Evolutionary conservation across 2,797 vertebrate species (phyloP), one percentile per base, ranked within the genome.

Genomic region (Sternarchorhynchus goeldii): DNA sequence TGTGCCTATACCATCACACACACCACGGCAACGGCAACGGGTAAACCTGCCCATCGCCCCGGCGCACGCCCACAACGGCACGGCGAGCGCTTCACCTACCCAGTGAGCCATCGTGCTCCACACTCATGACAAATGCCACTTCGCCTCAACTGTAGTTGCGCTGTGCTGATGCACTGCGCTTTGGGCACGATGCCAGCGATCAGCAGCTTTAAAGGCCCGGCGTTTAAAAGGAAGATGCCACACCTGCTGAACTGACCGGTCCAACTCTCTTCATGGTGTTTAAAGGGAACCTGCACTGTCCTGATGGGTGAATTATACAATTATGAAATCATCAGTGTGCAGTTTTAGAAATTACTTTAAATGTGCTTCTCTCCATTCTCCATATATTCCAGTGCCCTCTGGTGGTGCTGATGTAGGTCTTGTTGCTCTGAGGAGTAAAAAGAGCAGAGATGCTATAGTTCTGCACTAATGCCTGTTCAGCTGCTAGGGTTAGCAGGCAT

Each of bases 361-460:
- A 68, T 56, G 53, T 29, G 20, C 18, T 32, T 34, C 50, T 68
- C 53, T 70, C n/a, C n/a, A 6, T 56, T 68, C 34, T 70, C 17
- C n/a, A 7, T 57, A 58, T 16, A 20, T 16, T 8, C 8, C 55
- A 56, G 53, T 18, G 31, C 32, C 55, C n/a, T 36, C 55, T 71
- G 53, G 34, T 72, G 68, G 21, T 36, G 7, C 6, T 32, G 32
- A 56, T 72, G 57, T n/a, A 57, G 62, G n/a, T 75, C 62, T 20
- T 55, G 36, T 60, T 64, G 50, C 31, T n/a, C 17, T 21, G n/a
- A 21, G 66, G 29, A 55, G 39, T 6, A 20, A 77, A 81, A 32
- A 79, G 50, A 65, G 53, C 77, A n/a, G 36, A 39, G 25, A 75
- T 55, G 62, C 73, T 66, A 64, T 57, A 73, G 79, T 78, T 67